These are phyloP conservation scores for Microctonus hyperodae DNA, from an alignment of 2,888 invertebrate genomes.

Conservation along the genomic window DNA sequence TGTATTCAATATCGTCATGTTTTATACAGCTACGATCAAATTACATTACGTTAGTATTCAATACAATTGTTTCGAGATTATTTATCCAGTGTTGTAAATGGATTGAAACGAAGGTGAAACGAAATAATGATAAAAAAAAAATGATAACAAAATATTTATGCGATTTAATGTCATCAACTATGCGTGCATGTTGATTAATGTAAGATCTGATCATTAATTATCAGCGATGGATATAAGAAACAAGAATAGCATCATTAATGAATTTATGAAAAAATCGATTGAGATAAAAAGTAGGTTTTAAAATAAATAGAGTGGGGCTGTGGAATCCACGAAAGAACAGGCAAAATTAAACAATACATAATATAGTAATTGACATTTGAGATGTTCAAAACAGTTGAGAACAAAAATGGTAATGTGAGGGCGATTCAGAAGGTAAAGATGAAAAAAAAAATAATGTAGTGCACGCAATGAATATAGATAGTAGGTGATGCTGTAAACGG, in stretches of 20 bases:
- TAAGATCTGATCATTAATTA: not conserved
- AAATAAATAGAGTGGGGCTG: too few species aligned
- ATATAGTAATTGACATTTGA: too few species aligned
- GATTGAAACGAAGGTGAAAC: slow-evolving; percentile 26
- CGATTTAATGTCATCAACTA: not conserved
- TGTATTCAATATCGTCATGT: slow-evolving; percentile 51
- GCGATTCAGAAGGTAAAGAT: slow-evolving; percentile 28
- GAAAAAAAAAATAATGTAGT: slow-evolving; percentile 24
- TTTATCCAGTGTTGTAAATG: slow-evolving; percentile 3
- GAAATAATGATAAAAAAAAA: slow-evolving; percentile 21
- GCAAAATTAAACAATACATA: too few species aligned
- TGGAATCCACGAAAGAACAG: not conserved
- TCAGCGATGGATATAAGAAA: not conserved
- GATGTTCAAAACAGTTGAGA: not conserved
- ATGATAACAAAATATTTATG: slow-evolving; percentile 24
- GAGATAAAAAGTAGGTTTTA: too few species aligned
- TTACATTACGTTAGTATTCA: slow-evolving; percentile 51
- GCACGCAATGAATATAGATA: slow-evolving; percentile 35
- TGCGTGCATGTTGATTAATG: not conserved
- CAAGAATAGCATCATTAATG: not conserved
- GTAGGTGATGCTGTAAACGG: slow-evolving; percentile 31
- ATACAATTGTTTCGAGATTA: slow-evolving; percentile 50
- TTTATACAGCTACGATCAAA: slow-evolving; percentile 44
- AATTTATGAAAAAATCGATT: not conserved
- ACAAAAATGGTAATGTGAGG: not conserved